Evolutionary conservation across 2,888 invertebrate species (phyloP).

Genomic region (Agrotis puta): DNA sequence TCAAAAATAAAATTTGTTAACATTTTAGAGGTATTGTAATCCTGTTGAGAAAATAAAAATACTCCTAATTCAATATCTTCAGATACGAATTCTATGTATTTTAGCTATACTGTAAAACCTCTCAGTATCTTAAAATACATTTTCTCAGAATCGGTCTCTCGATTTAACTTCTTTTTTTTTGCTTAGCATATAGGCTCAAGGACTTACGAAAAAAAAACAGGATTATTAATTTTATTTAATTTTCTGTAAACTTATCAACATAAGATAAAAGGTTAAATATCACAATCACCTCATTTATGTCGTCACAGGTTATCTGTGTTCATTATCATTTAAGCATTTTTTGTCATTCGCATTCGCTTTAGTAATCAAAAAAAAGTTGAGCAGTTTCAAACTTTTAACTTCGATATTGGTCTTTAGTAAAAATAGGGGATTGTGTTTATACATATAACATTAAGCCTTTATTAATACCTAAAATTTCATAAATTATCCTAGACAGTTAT

Average conservation of each 20-base stretch:
- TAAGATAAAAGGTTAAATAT: conserved; percentile 27
- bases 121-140: not conserved
- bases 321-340: conserved; percentile 21
- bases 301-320: conserved; percentile 36
- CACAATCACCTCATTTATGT: conserved; percentile 24
- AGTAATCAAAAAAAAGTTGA: conserved; percentile 9
- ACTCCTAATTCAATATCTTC: not conserved
- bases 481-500: not conserved
- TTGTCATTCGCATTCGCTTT: not conserved
- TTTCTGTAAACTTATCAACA: conserved; percentile 3
- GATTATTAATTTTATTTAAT: conserved; percentile 1
- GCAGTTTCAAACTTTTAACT: not conserved
- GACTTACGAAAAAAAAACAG: conserved; percentile 10
- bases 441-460: not conserved
- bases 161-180: not conserved
- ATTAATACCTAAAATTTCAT: not conserved
- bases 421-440: no score
- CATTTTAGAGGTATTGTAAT: no score
- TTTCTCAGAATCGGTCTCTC: conserved; percentile 4
- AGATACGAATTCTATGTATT: not conserved
- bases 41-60: conserved; percentile 1
- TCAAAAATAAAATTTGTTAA: no score
- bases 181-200: not conserved
- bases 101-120: not conserved
- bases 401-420: not conserved